A percentile compares a stretch with the other conserved stretches of the same genome.
Conservation (phyloP, 2,888 invertebrate species). For the Steinernema scapterisci region DNA sequence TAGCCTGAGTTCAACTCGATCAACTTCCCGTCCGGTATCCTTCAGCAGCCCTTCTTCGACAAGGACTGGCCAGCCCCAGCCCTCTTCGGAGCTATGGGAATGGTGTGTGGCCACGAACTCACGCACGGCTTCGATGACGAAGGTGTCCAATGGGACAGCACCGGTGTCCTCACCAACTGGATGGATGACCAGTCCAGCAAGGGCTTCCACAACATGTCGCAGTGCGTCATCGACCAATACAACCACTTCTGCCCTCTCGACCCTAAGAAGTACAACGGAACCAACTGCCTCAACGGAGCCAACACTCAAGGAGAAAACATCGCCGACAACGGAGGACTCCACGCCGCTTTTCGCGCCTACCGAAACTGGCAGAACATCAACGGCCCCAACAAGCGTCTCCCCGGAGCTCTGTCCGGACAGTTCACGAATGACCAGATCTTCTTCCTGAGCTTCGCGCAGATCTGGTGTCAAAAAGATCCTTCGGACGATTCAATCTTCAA, state of each 20-base stretch:
- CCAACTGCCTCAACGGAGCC: constrained; percentile 62
- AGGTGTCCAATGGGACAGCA: constrained; percentile 52
- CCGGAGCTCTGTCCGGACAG: constrained; percentile 46
- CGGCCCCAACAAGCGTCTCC: constrained; percentile 34
- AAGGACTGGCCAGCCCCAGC: constrained; percentile 66
- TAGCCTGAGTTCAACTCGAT: constrained; percentile 43
- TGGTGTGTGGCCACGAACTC: constrained; percentile 47
- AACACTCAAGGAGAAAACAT: constrained; percentile 72
- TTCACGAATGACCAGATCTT: constrained; percentile 55
- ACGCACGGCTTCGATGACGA: constrained; percentile 47
- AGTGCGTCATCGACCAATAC: constrained; percentile 51
- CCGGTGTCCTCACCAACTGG: constrained; percentile 46
- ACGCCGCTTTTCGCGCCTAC: constrained; percentile 28
- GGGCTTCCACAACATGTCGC: constrained; percentile 48
- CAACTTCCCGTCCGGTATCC: constrained; percentile 48
- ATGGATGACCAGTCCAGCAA: constrained; percentile 41
- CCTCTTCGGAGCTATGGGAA: constrained; percentile 48
- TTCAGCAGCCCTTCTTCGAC: constrained; percentile 48
- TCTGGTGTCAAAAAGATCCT: constrained; percentile 51
- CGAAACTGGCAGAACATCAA: not conserved
- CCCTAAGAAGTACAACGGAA: not conserved
- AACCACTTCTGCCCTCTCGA: constrained; percentile 38
- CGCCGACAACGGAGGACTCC: constrained; percentile 71
- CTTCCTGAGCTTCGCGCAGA: constrained; percentile 56
- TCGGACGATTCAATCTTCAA: constrained; percentile 9